Evolutionary conservation across 1,140 invertebrate species (phyloP), one percentile per base, ranked within the genome.

Genomic region (Drosophila murphyi): DNA sequence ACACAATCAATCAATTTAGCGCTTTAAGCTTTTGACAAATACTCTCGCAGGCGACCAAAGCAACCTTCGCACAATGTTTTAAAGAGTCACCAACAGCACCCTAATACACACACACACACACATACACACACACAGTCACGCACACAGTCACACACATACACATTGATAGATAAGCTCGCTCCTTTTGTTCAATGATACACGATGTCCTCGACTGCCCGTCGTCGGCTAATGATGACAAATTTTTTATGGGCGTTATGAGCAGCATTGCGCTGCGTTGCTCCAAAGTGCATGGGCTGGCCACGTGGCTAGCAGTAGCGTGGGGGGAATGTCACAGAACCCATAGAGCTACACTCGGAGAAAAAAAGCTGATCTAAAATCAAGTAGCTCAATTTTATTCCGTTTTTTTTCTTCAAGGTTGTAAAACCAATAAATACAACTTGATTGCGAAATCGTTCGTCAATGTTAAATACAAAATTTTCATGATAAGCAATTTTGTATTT

Each of bases 201-300:
- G 62, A 72, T 62, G 59, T 41, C 43, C 71, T 20, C 45, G 51
- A 59, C 60, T 55, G 78, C 67, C 74, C 80, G 70, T 80, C 73
- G 69, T 55, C 59, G 56, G 78, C 83, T 88, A 88, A 88, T 88
- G 83, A 88, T 88, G 83, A 89, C 85, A 89, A 89, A 89, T 89
- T 89, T 89, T 89, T 89, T 89, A 81, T 89, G 80, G 86, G 78
- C 78, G 77, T 90, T 90, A 89, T 88, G 85, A 88, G 83, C 39
- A 76, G 63, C 76, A 76, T 52, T 82, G 65, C 69, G 77, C 64
- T 70, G 56, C 70, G 75, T 29, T 83, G 69, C 75, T 70, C 65
- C 76, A 80, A 83, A 87, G 83, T 78, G 83, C 87, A 82, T 82
- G 82, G 78, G 67, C 45, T 51, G 72, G 51, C 51, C 74, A 67